phyloP scores from a whole-genome alignment of 2,113 vertebrate genomes.

The Motacilla alba region DNA sequence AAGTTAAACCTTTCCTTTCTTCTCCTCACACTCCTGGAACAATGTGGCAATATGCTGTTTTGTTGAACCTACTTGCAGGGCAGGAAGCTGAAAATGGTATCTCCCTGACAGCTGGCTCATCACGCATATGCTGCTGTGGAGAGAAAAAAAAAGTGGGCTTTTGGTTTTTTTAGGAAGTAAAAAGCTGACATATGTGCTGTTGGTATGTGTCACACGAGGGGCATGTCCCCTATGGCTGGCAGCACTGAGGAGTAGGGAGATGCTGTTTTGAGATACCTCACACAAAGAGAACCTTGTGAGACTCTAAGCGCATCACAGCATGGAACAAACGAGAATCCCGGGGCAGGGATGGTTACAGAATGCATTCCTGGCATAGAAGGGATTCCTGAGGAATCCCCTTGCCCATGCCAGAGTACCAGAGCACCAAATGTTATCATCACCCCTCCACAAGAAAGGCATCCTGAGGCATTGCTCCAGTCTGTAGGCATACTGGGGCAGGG shows the following conservation, averaged over 20 bases:
- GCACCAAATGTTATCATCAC: neutral
- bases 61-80: neutral
- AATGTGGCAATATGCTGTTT: neutral
- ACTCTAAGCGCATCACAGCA: fast-evolving
- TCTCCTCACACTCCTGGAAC: neutral
- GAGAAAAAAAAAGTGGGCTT: neutral
- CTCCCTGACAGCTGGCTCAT: constrained; percentile 11
- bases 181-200: constrained; percentile 17
- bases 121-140: neutral
- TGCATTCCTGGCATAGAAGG: neutral
- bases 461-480: neutral
- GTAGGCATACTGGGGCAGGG: neutral
- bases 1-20: neutral
- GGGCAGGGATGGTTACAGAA: neutral
- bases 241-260: neutral
- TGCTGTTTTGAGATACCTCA: neutral
- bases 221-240: neutral
- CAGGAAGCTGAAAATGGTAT: neutral
- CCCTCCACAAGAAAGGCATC: neutral
- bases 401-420: fast-evolving
- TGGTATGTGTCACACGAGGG: neutral
- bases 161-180: neutral
- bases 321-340: neutral
- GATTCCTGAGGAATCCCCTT: neutral
- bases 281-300: neutral